Base-by-base conservation (phyloP, 2,888 invertebrate genomes). In the Dicranocentrus wangi region DNA sequence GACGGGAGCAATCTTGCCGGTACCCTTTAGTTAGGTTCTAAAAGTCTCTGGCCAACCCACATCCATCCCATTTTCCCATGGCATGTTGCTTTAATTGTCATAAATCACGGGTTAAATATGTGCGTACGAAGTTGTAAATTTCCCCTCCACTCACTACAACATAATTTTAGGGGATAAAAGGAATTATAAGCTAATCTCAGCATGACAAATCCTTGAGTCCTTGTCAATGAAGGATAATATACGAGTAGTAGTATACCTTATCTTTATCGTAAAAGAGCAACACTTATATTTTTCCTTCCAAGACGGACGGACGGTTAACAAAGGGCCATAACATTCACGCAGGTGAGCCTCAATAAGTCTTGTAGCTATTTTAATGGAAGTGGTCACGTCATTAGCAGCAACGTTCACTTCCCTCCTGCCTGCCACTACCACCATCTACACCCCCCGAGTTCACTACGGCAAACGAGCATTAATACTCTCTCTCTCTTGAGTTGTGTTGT, bases 31-130 rank as follows among this genome's bases (percentile, higher is more conserved):
- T n/a, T n/a, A n/a, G n/a, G n/a, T n/a, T n/a, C n/a, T n/a, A n/a
- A 10, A 47, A 47, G 47, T 47, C 47, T 47, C 47, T 47, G 32
- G 23, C 69, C 55, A 32, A 5, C 69, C 69, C 51, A 47, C 17
- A 15, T 39, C 69, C 71, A 42, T 27, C 71, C 71, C 60, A 28
- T 71, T 58, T 42, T 42, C 60, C 28, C 17, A 58, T 32, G 60
- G 28, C 27, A 43, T 58, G 60, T 43, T 60, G 19, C 60, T 25
- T 60, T 39, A 39, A 28, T 70, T 55, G 60, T 71, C 71, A 60
- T 71, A 71, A 71, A 71, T 71, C 71, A 71, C 60, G 71, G 25
- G 58, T 17, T 71, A 71, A 71, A 42, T 71, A 71, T 32, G 55
- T 42, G 47, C 43, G 42, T 17, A 27, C 5, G 47, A 15, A 47